Percentiles rank a stretch among this genome's conserved stretches.
Conservation (phyloP, 2,113 vertebrate genomes). For the Nicator chloris region DNA sequence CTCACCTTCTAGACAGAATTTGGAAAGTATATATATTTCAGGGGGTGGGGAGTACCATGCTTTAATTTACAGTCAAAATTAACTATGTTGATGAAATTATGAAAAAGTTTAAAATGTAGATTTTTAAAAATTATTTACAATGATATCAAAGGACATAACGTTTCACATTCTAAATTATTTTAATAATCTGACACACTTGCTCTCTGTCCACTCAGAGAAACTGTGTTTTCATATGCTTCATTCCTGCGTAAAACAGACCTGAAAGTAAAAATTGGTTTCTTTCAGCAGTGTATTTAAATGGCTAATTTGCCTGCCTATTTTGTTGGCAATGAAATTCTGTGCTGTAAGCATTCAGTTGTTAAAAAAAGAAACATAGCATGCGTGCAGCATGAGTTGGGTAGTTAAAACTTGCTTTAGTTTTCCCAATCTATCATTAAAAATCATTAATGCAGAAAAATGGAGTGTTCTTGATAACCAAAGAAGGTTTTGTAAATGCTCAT, state of each 20-base stretch:
- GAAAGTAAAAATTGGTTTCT: background rate
- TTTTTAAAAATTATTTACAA: background rate
- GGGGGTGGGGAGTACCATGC: fast-evolving
- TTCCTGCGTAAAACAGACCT: background rate
- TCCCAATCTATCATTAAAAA: background rate
- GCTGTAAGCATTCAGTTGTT: background rate
- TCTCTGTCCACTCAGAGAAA: background rate
- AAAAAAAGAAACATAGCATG: background rate
- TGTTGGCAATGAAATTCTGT: background rate
- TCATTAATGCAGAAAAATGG: background rate
- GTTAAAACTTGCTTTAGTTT: background rate
- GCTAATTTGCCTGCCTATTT: background rate
- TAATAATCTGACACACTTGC: background rate
- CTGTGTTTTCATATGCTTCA: background rate
- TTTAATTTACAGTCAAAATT: background rate
- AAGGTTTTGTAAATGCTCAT: background rate
- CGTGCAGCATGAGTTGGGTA: background rate
- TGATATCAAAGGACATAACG: background rate
- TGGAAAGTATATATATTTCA: background rate
- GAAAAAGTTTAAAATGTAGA: background rate
- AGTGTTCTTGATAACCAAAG: background rate
- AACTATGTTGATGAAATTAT: background rate
- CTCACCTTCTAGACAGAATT: background rate
- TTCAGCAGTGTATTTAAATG: background rate
- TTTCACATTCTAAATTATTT: background rate